Base-by-base conservation (phyloP, 2,113 vertebrate genomes). In the Cyrtonyx montezumae region DNA sequence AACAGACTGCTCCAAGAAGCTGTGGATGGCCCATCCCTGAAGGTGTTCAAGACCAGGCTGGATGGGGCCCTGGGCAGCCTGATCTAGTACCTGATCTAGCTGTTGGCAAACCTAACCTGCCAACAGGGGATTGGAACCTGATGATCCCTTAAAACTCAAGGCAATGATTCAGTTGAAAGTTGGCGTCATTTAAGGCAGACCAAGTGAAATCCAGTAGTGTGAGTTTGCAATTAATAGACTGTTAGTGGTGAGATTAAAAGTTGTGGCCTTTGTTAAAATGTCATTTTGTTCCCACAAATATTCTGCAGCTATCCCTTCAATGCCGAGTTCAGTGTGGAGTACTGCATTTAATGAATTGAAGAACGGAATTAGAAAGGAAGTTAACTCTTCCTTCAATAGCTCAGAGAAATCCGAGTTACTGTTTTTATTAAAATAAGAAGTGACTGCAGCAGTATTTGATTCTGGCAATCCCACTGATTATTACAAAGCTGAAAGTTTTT, bases 261-360 rank as follows among this genome's bases (percentile, higher is more conserved):
- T 32, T 34, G 32, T 69, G 17, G 42, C 34, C n/a, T 87, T 28
- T 11, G 40, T 23, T 70, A 40, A 82, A 53, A 18, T 19, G 37
- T 2, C 2, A 5, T 6, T 55, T n/a, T 68, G 56, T 28, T 37
- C 37, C 9, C 37, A 30, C 87, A 43, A 56, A 2, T 22, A 5
- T 46, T 78, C 8, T 67, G 49, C 58, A 82, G 26, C 20, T 88
- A 7, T 14, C 36, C 5, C 11, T 18, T 55, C 25, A 45, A 0
- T 37, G 32, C 25, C 74, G 21, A 11, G 13, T 78, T 65, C 34
- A 28, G 13, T 0, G 0, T 13, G 10, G 42, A 42, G n/a, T 5
- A 4, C 46, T 19, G 9, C 42, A 23, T 17, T 25, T 26, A 40
- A 22, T 56, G 18, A 70, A 78, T 1, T 19, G 8, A 53, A 53